Conservation (phyloP, 2,888 invertebrate genomes). For the Tetropium fuscum region DNA sequence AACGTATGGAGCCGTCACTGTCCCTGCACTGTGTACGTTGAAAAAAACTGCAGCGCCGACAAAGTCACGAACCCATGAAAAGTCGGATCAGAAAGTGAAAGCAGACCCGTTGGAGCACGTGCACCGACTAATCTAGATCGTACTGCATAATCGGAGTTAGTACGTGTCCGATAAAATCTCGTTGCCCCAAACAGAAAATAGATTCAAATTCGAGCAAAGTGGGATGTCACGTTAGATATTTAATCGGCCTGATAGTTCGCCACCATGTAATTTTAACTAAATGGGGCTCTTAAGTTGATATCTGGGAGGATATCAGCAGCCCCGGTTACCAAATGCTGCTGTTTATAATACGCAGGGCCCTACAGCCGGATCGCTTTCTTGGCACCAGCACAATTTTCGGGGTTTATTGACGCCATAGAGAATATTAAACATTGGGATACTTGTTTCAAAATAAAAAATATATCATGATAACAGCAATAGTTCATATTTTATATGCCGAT, state of each 20-base stretch:
- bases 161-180: slow-evolving; percentile 29
- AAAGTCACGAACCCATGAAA: slow-evolving; percentile 15
- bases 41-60: too few species aligned
- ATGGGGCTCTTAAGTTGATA: background rate
- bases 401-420: too few species aligned
- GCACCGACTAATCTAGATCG: slow-evolving; percentile 35
- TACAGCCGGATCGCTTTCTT: too few species aligned
- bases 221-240: background rate
- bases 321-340: too few species aligned
- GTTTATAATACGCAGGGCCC: too few species aligned
- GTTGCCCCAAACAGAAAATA: slow-evolving; percentile 5
- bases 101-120: slow-evolving; percentile 30
- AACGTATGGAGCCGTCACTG: too few species aligned
- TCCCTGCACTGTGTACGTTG: too few species aligned
- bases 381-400: too few species aligned
- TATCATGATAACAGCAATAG: too few species aligned
- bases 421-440: too few species aligned
- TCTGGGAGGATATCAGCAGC: background rate
- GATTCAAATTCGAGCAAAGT: background rate
- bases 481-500: too few species aligned
- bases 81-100: slow-evolving; percentile 34
- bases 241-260: slow-evolving; percentile 6
- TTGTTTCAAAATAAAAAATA: too few species aligned
- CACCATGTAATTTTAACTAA: slow-evolving; percentile 1
- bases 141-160: slow-evolving; percentile 32